A percentile compares a stretch with the other conserved stretches of the same genome.
phyloP scores from a whole-genome alignment of 2,113 vertebrate genomes.

The Scalopus aquaticus region DNA sequence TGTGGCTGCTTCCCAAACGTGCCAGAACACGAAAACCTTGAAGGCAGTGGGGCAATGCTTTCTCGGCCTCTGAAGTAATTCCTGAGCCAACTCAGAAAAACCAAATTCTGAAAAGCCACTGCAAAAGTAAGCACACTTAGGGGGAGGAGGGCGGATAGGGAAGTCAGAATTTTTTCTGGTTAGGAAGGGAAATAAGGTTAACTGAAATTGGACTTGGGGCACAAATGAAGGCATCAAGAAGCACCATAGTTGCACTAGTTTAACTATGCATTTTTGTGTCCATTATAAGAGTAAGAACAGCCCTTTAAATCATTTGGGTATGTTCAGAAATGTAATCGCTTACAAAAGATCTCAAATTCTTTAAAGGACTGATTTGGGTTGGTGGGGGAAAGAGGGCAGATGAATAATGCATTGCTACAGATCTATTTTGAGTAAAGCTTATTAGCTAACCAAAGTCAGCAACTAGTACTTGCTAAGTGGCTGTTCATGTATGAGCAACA shows the following conservation, averaged over 20 bases:
- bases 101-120: constrained; percentile 57
- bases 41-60: not conserved
- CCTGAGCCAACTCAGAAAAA: constrained; percentile 45
- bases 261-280: constrained; percentile 27
- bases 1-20: constrained; percentile 15
- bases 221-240: constrained; percentile 28
- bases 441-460: constrained; percentile 14
- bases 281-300: not conserved
- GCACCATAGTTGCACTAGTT: not conserved
- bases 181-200: constrained; percentile 48
- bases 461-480: not conserved
- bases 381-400: not conserved
- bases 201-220: constrained; percentile 57
- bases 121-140: constrained; percentile 11
- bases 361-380: not conserved
- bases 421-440: not conserved
- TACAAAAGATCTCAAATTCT: not conserved
- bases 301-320: constrained; percentile 1
- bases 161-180: constrained; percentile 43
- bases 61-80: not conserved
- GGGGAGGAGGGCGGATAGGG: not conserved
- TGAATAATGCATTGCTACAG: not conserved
- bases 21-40: constrained; percentile 50
- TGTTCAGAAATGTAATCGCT: constrained; percentile 55
- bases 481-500: not conserved